Base-by-base conservation (phyloP, 1,140 invertebrate genomes). In the Achatina immaculata region DNA sequence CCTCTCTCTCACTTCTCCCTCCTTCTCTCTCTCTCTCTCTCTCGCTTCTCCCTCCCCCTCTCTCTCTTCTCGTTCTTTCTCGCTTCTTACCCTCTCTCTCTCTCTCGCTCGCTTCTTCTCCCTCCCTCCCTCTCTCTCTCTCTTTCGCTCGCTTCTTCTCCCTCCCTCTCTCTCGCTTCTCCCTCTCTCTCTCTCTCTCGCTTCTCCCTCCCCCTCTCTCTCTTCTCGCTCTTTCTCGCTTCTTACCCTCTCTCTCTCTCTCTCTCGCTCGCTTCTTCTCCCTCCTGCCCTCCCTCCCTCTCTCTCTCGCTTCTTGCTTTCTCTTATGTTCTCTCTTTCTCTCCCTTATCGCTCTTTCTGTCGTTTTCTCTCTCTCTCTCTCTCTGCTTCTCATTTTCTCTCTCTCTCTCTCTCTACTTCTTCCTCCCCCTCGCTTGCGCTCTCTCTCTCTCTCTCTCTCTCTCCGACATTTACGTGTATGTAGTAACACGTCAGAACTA, bases 71-170 rank as follows among this genome's bases (percentile, higher is more conserved):
- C 71, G 34, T 14, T 38, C 21, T 38, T 14, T 38, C 21, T 42
- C 21, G 14, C 71, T 42, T 38, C 19, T 38, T 14, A 14, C 71
- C 31, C 21, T 73, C 71, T 73, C 71, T 73, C 21, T 73, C 71
- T 73, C 71, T 73, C 71, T 73, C 71, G 21, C 71, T 9, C 19
- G 21, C 19, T n/a, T n/a, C n/a, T n/a, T n/a, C n/a, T n/a, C n/a
- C n/a, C n/a, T n/a, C n/a, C n/a, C n/a, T n/a, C n/a, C n/a, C n/a
- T n/a, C n/a, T n/a, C n/a, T n/a, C n/a, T n/a, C n/a, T n/a, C n/a
- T n/a, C n/a, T n/a, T n/a, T n/a, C n/a, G n/a, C n/a, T n/a, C n/a
- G n/a, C n/a, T n/a, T n/a, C n/a, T n/a, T n/a, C n/a, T n/a, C n/a
- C n/a, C n/a, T n/a, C n/a, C n/a, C n/a, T n/a, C n/a, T n/a, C n/a